These are phyloP conservation scores for Syndactyla subalaris DNA, from an alignment of 2,797 vertebrate species.

Conservation along the genomic window DNA sequence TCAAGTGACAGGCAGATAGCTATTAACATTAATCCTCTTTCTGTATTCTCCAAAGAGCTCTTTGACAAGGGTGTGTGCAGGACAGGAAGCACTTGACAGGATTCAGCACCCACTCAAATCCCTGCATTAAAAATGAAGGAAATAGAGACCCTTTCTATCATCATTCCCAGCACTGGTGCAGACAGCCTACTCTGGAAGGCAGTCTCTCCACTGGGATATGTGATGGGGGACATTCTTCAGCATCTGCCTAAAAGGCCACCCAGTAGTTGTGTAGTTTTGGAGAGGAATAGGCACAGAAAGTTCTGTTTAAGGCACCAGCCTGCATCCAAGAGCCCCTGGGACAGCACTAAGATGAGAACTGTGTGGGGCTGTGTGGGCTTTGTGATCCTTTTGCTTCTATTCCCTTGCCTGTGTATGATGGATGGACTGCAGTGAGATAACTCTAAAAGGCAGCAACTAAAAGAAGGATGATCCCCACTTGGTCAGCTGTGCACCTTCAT, in stretches of 20 bases:
- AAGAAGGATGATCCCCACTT: not conserved
- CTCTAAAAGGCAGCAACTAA: not conserved
- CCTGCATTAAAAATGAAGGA: conserved; percentile 7
- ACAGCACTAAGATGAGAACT: not conserved
- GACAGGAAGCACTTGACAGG: conserved; percentile 63
- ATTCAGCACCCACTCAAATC: conserved; percentile 59
- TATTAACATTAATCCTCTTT: conserved; percentile 72
- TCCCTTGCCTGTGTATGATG: not conserved
- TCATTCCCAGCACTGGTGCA: not conserved
- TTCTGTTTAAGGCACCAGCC: not conserved
- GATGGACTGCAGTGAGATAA: not conserved
- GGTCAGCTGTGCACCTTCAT: not conserved
- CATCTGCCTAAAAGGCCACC: not conserved
- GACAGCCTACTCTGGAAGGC: not conserved
- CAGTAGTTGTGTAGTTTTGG: not conserved
- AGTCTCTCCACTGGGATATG: not conserved
- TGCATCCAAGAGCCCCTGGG: not conserved
- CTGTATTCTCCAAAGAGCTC: conserved; percentile 53
- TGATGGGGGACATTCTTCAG: not conserved
- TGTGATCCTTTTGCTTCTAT: not conserved
- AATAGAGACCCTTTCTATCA: not conserved
- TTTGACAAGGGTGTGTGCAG: conserved; percentile 64
- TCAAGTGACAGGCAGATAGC: conserved; percentile 88
- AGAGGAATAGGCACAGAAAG: not conserved
- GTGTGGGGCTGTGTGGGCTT: fast-evolving